Percentiles rank a stretch among this genome's conserved stretches.
phyloP scores from a whole-genome alignment of 2,888 invertebrate species.

The Blastobasis lacticolella region DNA sequence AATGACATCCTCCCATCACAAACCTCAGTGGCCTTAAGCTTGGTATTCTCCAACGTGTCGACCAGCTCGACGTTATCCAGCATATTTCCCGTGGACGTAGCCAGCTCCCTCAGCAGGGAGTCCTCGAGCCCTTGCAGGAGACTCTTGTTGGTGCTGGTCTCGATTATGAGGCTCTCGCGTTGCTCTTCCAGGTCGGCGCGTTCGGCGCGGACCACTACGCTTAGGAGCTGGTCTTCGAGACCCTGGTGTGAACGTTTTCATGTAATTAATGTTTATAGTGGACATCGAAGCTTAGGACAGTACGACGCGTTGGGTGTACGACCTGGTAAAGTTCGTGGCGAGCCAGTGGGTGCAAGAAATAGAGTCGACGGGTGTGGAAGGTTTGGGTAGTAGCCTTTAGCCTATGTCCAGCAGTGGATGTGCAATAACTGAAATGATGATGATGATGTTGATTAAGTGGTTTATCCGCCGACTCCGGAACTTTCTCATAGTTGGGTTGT shows the following conservation, averaged over 20 bases:
- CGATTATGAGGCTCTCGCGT: slow-evolving; percentile 85
- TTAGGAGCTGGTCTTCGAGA: slow-evolving; percentile 91
- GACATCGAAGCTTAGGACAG: not conserved
- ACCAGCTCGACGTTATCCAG: slow-evolving; percentile 92
- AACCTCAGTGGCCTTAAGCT: slow-evolving; percentile 89
- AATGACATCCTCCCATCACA: too few species aligned
- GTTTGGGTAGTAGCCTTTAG: too few species aligned
- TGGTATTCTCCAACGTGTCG: slow-evolving; percentile 90
- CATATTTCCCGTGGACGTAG: slow-evolving; percentile 93
- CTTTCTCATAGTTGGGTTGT: too few species aligned
- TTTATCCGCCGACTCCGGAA: too few species aligned
- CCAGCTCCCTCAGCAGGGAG: slow-evolving; percentile 86
- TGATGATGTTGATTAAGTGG: too few species aligned
- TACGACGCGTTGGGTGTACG: too few species aligned
- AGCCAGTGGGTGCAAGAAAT: too few species aligned
- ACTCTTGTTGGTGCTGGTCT: slow-evolving; percentile 90
- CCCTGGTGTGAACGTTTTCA: slow-evolving; percentile 70
- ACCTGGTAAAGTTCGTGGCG: too few species aligned
- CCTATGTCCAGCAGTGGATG: too few species aligned
- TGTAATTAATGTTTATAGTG: slow-evolving; percentile 1
- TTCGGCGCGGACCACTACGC: slow-evolving; percentile 91
- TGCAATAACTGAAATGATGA: too few species aligned
- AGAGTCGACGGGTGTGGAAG: too few species aligned
- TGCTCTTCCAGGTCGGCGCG: slow-evolving; percentile 91
- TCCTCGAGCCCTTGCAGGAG: slow-evolving; percentile 89